Evolutionary conservation across 2,888 invertebrate species (phyloP).

Genomic region (Hipparchia semele): DNA sequence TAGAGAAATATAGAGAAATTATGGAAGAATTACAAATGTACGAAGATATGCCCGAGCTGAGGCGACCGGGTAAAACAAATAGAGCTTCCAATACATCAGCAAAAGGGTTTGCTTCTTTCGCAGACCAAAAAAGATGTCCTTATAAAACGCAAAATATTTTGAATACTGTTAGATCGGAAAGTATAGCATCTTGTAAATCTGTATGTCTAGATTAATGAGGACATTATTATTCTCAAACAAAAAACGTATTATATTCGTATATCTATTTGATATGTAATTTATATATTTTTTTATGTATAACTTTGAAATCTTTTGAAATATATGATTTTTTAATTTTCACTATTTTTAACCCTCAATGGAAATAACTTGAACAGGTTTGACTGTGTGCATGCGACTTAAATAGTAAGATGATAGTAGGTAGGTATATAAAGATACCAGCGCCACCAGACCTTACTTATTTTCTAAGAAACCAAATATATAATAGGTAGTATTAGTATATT

Average conservation of each 20-base stretch:
- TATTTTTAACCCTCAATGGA: not conserved
- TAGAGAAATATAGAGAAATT: conserved; percentile 66
- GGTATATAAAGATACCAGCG: too few species aligned
- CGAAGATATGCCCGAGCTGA: conserved; percentile 58
- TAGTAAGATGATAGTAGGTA: too few species aligned
- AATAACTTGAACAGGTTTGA: too few species aligned
- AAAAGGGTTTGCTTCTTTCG: conserved; percentile 51
- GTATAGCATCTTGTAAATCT: conserved; percentile 8
- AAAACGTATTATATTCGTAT: not conserved
- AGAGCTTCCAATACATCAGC: conserved; percentile 68
- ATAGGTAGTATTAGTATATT: too few species aligned
- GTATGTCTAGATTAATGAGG: not conserved
- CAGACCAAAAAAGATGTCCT: conserved; percentile 16
- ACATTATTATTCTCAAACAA: not conserved
- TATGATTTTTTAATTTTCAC: not conserved
- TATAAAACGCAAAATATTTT: conserved; percentile 16
- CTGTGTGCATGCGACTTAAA: too few species aligned
- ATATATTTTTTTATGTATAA: not conserved
- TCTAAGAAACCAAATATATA: too few species aligned
- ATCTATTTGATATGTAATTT: not conserved
- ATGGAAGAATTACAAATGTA: conserved; percentile 62
- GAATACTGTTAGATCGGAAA: conserved; percentile 15
- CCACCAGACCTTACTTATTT: too few species aligned
- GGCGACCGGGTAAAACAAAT: conserved; percentile 57
- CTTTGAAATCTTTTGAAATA: not conserved